phyloP scores from a whole-genome alignment of 1,140 invertebrate species.

The Nautilus pompilius region DNA sequence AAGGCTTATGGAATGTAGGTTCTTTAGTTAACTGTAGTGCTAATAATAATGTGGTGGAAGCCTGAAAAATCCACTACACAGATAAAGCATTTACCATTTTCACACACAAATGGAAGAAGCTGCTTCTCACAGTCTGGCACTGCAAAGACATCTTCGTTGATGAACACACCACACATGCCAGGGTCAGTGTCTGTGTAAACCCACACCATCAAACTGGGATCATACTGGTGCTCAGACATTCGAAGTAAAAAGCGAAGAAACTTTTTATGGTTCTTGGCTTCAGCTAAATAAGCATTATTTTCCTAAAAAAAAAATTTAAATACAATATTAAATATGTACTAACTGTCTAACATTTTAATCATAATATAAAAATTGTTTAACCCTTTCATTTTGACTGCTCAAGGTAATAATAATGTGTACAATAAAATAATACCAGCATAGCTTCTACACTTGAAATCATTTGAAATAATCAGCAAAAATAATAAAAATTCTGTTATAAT shows the following conservation, averaged over 20 bases:
- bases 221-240: slow-evolving; percentile 27
- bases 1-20: not conserved
- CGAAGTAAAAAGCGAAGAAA: slow-evolving; percentile 35
- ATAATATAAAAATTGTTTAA: not conserved
- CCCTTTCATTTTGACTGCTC: not conserved
- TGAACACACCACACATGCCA: slow-evolving; percentile 34
- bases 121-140: slow-evolving; percentile 39
- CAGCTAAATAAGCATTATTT: slow-evolving; percentile 38
- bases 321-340: not conserved
- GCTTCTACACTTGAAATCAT: not conserved
- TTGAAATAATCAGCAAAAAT: not conserved
- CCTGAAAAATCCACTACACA: not conserved
- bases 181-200: slow-evolving; percentile 34
- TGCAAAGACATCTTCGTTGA: slow-evolving; percentile 28
- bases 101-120: slow-evolving; percentile 46
- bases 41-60: not conserved
- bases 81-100: slow-evolving; percentile 33
- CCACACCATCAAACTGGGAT: slow-evolving; percentile 32
- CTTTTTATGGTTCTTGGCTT: slow-evolving; percentile 24
- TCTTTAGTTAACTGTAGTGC: not conserved
- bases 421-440: not conserved
- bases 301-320: slow-evolving; percentile 21
- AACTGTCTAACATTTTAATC: not conserved
- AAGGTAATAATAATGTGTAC: not conserved
- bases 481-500: not conserved